Evolutionary conservation across 1,140 invertebrate species (phyloP).

Genomic region (Drosophila pachea): DNA sequence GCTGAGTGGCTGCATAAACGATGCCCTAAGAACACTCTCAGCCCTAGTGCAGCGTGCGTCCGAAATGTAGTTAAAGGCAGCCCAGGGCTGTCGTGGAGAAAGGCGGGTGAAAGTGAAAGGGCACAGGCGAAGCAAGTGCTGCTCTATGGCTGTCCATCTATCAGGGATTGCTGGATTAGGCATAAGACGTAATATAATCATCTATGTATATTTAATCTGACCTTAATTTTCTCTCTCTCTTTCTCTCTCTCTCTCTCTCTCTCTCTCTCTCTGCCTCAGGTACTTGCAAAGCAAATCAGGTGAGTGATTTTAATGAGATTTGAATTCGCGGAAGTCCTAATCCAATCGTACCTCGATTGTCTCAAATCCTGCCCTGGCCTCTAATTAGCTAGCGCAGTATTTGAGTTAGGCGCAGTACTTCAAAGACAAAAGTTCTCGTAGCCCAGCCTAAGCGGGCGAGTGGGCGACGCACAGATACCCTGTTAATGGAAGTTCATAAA

Average conservation of each 20-base stretch:
- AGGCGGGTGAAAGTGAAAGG: constrained; percentile 10
- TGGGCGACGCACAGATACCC: background rate
- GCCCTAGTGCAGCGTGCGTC: constrained; percentile 28
- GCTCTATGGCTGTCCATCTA: too few relatives aligned
- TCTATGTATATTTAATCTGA: constrained; percentile 1
- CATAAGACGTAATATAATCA: background rate
- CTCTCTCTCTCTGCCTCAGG: constrained; percentile 32
- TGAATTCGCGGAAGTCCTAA: constrained; percentile 5
- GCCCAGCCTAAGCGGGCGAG: too few relatives aligned
- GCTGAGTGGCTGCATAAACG: constrained; percentile 50
- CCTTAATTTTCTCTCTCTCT: background rate
- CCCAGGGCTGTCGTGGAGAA: constrained; percentile 12
- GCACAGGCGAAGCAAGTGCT: background rate
- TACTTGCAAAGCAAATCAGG: constrained; percentile 49
- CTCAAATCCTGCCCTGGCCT: constrained; percentile 13
- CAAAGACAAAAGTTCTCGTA: constrained; percentile 26
- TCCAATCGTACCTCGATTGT: constrained; percentile 14
- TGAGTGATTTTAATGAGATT: constrained; percentile 19
- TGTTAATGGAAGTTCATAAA: background rate
- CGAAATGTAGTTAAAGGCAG: constrained; percentile 24
- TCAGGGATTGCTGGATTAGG: background rate
- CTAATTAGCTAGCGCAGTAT: constrained; percentile 47
- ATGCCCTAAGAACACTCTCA: constrained; percentile 51
- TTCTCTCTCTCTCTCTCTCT: constrained; percentile 1
- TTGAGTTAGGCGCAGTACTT: constrained; percentile 41